These are phyloP conservation scores for Leucosticte australis DNA, from an alignment of 2,113 vertebrate genomes.

Conservation along the genomic window DNA sequence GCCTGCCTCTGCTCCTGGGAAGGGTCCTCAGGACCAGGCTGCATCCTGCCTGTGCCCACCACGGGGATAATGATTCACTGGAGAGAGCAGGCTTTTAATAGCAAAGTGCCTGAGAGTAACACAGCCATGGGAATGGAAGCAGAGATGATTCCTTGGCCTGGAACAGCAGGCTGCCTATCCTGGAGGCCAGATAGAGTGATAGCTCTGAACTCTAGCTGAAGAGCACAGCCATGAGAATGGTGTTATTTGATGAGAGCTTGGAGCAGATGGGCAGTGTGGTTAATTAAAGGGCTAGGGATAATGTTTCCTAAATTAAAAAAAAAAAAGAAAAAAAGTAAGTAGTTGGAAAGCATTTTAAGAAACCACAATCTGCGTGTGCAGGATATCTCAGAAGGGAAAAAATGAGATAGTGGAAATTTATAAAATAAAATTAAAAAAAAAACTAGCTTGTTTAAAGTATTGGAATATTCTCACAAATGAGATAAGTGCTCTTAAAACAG, in stretches of 20 bases:
- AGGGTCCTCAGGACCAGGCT: not conserved
- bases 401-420: not conserved
- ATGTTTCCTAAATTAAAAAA: constrained; percentile 20
- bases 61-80: not conserved
- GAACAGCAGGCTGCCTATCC: constrained; percentile 49
- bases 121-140: constrained; percentile 7
- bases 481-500: not conserved
- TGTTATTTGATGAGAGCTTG: constrained; percentile 50
- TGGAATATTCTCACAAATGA: not conserved
- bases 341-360: not conserved
- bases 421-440: not conserved
- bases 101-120: not conserved
- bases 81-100: not conserved
- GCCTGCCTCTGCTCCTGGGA: not conserved
- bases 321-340: not conserved
- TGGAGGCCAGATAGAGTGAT: constrained; percentile 46
- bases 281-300: constrained; percentile 56
- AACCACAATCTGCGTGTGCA: not conserved
- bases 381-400: not conserved
- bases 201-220: constrained; percentile 36
- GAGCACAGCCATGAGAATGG: not conserved
- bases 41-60: not conserved
- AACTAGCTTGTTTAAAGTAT: not conserved
- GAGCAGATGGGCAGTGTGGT: constrained; percentile 60
- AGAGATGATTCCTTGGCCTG: constrained; percentile 34